Conservation (phyloP, 2,888 invertebrate species). For the Diplazon laetatorius region DNA sequence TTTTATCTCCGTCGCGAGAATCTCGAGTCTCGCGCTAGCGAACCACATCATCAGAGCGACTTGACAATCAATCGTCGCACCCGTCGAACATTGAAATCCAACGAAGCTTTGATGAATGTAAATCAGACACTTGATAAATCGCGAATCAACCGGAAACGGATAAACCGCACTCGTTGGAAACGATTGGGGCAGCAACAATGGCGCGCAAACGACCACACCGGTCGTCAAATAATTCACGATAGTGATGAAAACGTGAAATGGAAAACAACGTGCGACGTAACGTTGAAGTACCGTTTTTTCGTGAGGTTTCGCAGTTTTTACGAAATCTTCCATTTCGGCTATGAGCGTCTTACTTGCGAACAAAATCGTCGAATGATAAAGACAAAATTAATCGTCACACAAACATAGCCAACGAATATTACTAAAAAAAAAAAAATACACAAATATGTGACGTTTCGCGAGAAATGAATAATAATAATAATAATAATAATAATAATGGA, state of each 20-base stretch:
- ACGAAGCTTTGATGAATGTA: slow-evolving; percentile 68
- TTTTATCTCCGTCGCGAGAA: slow-evolving; percentile 48
- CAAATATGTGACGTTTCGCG: no score
- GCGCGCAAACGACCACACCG: slow-evolving; percentile 61
- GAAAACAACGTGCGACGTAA: slow-evolving; percentile 60
- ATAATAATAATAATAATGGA: no score
- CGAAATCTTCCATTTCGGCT: slow-evolving; percentile 62
- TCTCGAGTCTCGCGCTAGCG: slow-evolving; percentile 65
- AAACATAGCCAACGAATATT: not conserved
- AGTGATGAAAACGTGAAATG: slow-evolving; percentile 59
- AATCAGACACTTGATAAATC: slow-evolving; percentile 49
- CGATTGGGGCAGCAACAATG: slow-evolving; percentile 60
- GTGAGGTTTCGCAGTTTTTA: slow-evolving; percentile 43
- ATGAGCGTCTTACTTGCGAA: slow-evolving; percentile 6
- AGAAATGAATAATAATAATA: no score
- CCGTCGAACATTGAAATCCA: slow-evolving; percentile 66
- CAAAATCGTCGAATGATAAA: not conserved
- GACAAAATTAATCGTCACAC: not conserved
- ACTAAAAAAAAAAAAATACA: no score
- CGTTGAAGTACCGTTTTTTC: slow-evolving; percentile 63
- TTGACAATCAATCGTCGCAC: slow-evolving; percentile 66
- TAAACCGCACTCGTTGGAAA: slow-evolving; percentile 55
- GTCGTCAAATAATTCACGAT: slow-evolving; percentile 59
- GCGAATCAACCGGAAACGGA: slow-evolving; percentile 63
- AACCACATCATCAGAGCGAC: slow-evolving; percentile 68